Percentiles rank a stretch among this genome's conserved stretches.
Conservation (phyloP, 2,888 invertebrate genomes). For the Sesia apiformis region DNA sequence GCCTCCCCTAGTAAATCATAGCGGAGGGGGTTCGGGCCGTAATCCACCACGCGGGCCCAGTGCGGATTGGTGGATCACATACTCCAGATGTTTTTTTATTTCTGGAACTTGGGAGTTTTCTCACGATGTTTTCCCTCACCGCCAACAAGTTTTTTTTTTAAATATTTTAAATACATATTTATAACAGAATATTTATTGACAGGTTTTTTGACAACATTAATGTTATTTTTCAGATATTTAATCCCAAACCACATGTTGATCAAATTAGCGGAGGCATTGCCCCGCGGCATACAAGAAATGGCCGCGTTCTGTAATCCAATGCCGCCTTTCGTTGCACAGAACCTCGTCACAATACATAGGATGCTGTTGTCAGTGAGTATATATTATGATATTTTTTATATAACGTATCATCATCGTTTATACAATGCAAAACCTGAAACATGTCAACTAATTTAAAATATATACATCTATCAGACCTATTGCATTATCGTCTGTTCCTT, state of each 20-base stretch:
- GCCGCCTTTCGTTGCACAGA: slow-evolving; percentile 78
- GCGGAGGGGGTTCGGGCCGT: too few relatives aligned
- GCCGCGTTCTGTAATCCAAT: slow-evolving; percentile 94
- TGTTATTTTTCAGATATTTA: slow-evolving; percentile 78
- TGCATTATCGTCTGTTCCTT: too few relatives aligned
- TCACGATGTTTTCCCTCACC: neutral
- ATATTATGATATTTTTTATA: neutral
- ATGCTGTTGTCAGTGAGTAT: slow-evolving; percentile 45
- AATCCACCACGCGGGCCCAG: too few relatives aligned
- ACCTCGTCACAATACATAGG: slow-evolving; percentile 38
- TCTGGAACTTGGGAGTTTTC: too few relatives aligned
- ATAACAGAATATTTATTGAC: neutral
- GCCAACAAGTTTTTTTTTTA: neutral
- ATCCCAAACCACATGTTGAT: slow-evolving; percentile 97
- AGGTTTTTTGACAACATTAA: too few relatives aligned
- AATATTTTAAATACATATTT: neutral
- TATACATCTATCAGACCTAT: too few relatives aligned
- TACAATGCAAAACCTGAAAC: too few relatives aligned
- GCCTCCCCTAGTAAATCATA: too few relatives aligned
- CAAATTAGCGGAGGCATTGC: slow-evolving; percentile 89
- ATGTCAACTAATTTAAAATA: too few relatives aligned
- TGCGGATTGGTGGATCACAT: too few relatives aligned
- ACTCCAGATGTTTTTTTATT: too few relatives aligned
- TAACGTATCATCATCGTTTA: too few relatives aligned
- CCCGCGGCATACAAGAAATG: slow-evolving; percentile 94